Percentiles rank a stretch among this genome's conserved stretches.
Evolutionary conservation across 2,888 invertebrate genomes (phyloP).

Genomic region (Cenopis cana): DNA sequence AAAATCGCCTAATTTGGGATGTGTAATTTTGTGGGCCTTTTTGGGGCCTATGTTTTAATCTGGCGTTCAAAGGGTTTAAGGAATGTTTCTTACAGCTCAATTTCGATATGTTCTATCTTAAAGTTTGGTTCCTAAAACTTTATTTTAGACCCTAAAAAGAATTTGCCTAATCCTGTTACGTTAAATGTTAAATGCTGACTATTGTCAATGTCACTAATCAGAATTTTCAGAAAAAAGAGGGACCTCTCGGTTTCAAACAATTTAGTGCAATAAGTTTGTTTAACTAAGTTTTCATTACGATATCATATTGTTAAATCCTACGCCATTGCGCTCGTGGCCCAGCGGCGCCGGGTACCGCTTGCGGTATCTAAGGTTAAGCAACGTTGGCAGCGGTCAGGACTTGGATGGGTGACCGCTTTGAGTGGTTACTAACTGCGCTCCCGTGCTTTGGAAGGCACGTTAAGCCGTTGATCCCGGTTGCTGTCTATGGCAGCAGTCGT

Average conservation of each 20-base stretch:
- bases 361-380: no score
- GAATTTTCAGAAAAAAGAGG: background rate
- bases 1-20: no score
- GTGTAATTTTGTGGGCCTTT: no score
- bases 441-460: no score
- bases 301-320: background rate
- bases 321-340: conserved; percentile 1
- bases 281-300: conserved; percentile 1
- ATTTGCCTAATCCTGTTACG: background rate
- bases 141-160: conserved; percentile 7
- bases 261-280: conserved; percentile 34
- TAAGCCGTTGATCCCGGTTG: no score
- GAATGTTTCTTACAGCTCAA: conserved; percentile 25
- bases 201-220: background rate
- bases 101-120: conserved; percentile 7
- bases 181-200: conserved; percentile 1
- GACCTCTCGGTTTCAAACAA: conserved; percentile 1
- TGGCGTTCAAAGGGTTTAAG: conserved; percentile 1
- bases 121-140: conserved; percentile 12
- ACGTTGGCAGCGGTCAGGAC: no score
- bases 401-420: no score
- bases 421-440: no score
- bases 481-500: no score
- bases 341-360: no score
- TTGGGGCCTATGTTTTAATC: background rate